Evolutionary conservation across 2,797 vertebrate genomes (phyloP).

Genomic region (Dromococcyx pavoninus): DNA sequence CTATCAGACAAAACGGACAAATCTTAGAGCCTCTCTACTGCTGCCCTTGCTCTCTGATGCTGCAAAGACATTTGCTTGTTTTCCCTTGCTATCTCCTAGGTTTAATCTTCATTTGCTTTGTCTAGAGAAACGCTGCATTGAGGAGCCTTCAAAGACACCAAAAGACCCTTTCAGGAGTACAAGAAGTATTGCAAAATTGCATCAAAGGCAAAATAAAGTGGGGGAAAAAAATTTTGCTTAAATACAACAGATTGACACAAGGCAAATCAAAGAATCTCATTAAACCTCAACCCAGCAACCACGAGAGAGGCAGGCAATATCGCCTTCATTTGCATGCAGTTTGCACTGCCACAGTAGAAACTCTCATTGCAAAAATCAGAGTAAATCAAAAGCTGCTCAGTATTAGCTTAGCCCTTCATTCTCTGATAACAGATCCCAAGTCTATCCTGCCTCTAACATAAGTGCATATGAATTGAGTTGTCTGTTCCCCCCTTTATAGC

Average conservation of each 20-base stretch:
- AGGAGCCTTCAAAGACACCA: background rate
- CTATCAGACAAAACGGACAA: background rate
- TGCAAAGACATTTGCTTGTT: background rate
- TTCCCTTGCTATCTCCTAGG: background rate
- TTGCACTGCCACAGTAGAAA: background rate
- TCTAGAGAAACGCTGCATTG: background rate
- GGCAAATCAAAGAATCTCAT: background rate
- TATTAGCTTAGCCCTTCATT: background rate
- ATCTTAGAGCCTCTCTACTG: background rate
- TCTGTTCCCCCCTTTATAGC: background rate
- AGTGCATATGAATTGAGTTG: fast-evolving
- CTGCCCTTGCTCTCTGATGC: background rate
- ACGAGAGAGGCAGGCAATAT: background rate
- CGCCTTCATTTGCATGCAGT: background rate
- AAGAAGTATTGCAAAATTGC: background rate
- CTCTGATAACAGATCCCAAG: background rate
- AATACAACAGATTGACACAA: background rate
- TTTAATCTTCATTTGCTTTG: constrained; percentile 6
- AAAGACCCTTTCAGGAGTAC: constrained; percentile 19
- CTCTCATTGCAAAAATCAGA: background rate
- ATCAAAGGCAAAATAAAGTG: constrained; percentile 15
- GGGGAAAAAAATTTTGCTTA: background rate
- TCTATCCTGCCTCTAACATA: background rate
- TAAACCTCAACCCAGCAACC: background rate
- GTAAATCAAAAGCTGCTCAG: constrained; percentile 16